These are phyloP conservation scores for Triplophysa yarkandensis DNA, from an alignment of 2,797 vertebrate species.

Conservation along the genomic window DNA sequence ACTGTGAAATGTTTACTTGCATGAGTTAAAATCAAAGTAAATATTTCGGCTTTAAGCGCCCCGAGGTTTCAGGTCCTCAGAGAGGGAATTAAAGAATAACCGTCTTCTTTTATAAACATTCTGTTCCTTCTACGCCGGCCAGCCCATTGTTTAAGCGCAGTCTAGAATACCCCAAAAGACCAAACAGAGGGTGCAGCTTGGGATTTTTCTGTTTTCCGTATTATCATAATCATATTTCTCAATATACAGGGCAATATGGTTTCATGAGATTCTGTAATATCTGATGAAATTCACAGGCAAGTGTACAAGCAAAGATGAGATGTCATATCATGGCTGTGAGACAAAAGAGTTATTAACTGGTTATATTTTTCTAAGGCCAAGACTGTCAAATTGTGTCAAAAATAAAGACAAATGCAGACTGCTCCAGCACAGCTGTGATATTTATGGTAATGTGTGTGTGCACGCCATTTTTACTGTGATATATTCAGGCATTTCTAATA, in stretches of 20 bases:
- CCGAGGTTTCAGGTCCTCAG: conserved; percentile 16
- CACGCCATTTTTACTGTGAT: neutral
- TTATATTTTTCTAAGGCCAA: conserved; percentile 16
- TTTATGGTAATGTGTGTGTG: conserved; percentile 22
- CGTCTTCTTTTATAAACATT: conserved; percentile 46
- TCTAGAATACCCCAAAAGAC: conserved; percentile 21
- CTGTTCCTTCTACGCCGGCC: conserved; percentile 27
- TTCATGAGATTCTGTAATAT: conserved; percentile 10
- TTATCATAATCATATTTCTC: neutral
- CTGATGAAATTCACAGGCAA: conserved; percentile 26
- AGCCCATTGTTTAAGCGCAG: conserved; percentile 31
- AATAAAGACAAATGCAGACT: conserved; percentile 35
- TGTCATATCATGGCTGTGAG: conserved; percentile 11
- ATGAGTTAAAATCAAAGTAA: conserved; percentile 45
- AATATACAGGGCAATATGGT: neutral
- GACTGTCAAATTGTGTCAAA: conserved; percentile 2
- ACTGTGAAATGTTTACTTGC: conserved; percentile 39
- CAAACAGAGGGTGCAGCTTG: neutral
- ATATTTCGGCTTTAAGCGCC: conserved; percentile 23
- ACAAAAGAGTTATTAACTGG: conserved; percentile 40
- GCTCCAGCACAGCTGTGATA: conserved; percentile 22
- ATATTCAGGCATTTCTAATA: conserved; percentile 2
- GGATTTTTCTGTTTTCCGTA: neutral
- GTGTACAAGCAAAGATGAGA: neutral
- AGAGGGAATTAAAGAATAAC: conserved; percentile 39